Percentiles rank a stretch among this genome's conserved stretches.
Conservation (phyloP, 2,113 vertebrate species). For the Carassius gibelio region DNA sequence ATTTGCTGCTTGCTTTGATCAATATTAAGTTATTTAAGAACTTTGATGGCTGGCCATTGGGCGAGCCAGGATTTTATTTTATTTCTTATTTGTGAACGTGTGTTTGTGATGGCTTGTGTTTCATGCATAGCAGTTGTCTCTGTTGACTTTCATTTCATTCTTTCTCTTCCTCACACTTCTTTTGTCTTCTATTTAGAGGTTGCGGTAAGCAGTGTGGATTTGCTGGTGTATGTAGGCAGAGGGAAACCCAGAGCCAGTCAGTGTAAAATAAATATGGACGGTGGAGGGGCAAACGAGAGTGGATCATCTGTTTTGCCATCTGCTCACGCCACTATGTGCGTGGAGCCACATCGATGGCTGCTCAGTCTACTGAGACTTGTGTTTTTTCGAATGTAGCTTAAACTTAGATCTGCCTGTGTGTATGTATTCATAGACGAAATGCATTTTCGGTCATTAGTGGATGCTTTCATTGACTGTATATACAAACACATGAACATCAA, state of each 20-base stretch:
- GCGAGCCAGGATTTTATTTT: conserved; percentile 58
- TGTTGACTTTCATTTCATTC: conserved; percentile 3
- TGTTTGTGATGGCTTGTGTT: conserved; percentile 45
- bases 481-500: background rate
- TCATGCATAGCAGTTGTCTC: background rate
- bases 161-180: background rate
- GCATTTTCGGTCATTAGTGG: background rate
- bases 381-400: conserved; percentile 57
- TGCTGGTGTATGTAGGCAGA: conserved; percentile 64
- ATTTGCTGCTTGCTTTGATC: conserved; percentile 79
- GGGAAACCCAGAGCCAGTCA: conserved; percentile 75
- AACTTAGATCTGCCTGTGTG: conserved; percentile 57
- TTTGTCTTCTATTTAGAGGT: conserved; percentile 22
- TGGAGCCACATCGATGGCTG: conserved; percentile 73
- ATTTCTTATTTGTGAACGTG: conserved; percentile 60
- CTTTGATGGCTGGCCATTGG: conserved; percentile 65
- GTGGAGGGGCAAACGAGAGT: conserved; percentile 78
- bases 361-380: conserved; percentile 65
- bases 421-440: background rate
- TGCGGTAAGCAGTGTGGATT: conserved; percentile 1
- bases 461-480: background rate
- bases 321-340: conserved; percentile 73
- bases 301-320: conserved; percentile 83
- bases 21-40: conserved; percentile 76
- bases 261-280: conserved; percentile 83